phyloP scores from a whole-genome alignment of 2,113 vertebrate genomes.

The Hystrix cristata region DNA sequence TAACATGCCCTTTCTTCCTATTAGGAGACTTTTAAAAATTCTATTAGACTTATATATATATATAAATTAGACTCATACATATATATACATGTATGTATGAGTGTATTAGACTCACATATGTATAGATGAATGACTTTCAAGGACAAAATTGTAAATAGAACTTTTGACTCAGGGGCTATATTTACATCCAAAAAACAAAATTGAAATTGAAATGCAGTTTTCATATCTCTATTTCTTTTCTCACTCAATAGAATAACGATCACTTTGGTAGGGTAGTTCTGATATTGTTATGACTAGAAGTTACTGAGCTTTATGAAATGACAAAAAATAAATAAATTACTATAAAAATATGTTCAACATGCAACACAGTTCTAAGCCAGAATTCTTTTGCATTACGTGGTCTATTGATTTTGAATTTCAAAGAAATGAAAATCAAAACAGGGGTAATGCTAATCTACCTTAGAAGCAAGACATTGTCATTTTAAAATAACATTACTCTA shows the following conservation, averaged over 20 bases:
- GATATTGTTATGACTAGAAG: conserved; percentile 54
- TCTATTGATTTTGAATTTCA: conserved; percentile 65
- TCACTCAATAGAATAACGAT: conserved; percentile 31
- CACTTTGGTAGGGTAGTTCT: conserved; percentile 57
- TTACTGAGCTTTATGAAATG: conserved; percentile 34
- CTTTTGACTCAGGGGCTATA: conserved; percentile 13
- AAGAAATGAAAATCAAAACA: conserved; percentile 38
- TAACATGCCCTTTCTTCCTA: neutral
- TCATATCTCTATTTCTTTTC: conserved; percentile 42
- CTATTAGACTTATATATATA: conserved; percentile 9
- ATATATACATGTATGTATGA: neutral
- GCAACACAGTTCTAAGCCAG: conserved; percentile 51
- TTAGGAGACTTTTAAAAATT: conserved; percentile 35
- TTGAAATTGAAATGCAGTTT: neutral
- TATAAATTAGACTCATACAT: neutral
- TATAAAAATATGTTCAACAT: conserved; percentile 15
- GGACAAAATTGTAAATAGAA: conserved; percentile 56
- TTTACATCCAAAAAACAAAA: conserved; percentile 62
- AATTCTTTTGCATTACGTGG: conserved; percentile 50
- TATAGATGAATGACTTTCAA: conserved; percentile 37
- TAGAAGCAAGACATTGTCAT: neutral
- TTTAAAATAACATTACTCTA: conserved; percentile 51
- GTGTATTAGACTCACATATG: neutral
- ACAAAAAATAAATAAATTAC: conserved; percentile 50
- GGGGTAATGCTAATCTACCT: neutral